Evolutionary conservation across 2,113 vertebrate genomes (phyloP), one percentile per base, ranked within the genome.

Genomic region (Petaurus breviceps): DNA sequence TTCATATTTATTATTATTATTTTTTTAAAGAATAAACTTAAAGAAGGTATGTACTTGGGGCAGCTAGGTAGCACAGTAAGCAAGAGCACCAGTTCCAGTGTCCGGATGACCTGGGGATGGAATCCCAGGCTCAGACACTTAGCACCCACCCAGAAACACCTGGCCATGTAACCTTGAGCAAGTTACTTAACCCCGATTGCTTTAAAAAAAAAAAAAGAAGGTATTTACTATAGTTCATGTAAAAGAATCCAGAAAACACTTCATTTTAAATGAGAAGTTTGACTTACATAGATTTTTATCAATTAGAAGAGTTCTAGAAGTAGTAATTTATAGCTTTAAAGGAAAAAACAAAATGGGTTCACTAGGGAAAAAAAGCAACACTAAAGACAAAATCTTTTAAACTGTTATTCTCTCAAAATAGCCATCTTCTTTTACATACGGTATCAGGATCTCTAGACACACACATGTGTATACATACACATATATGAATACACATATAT

Each of bases 211-310:
- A n/a, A n/a, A n/a, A 97, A 95, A 93, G 43, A 89, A 95, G 77
- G 47, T 91, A 53, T 96, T 98, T 94, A 43, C n/a, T 90, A 54
- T 61, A 96, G 95, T 77, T 96, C 50, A 97, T 89, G 22, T 90
- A 96, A 96, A 92, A 90, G 49, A 93, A 97, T 94, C 92, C 92
- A 95, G 51, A 94, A 95, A 97, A 97, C 50, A 96, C 97, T 95
- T 97, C 90, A 96, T 96, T 98, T 98, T 97, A 94, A 93, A 55
- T 96, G 93, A 93, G 94, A 98, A 98, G 97, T 97, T 97, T 97
- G 95, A 97, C 98, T 97, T 97, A 95, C 94, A 95, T 92, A 94
- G 96, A 97, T 97, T 96, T 95, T 96, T 96, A 97, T 51, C 92
- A 97, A 95, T 84, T 93, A 97, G 95, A 97, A 97, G 92, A 98